Conservation (phyloP, 2,113 vertebrate species). For the Phalacrocorax pelagicus region DNA sequence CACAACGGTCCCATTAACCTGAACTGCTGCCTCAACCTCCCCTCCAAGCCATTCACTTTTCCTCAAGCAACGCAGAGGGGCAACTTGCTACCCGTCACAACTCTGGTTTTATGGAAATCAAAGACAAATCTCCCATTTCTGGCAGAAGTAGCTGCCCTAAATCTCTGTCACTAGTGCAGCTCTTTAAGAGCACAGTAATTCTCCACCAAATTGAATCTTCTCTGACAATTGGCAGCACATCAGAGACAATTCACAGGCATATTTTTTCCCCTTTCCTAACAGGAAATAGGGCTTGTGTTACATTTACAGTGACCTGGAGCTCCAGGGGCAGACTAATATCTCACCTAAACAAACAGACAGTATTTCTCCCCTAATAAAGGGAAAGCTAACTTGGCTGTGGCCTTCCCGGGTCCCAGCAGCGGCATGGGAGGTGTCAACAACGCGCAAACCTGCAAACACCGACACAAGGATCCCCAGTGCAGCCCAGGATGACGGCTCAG, state of each 20-base stretch:
- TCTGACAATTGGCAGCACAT: slow-evolving; percentile 70
- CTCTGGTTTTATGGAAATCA: not conserved
- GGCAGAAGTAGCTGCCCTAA: slow-evolving; percentile 45
- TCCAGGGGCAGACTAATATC: slow-evolving; percentile 65
- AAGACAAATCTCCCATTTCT: slow-evolving; percentile 40
- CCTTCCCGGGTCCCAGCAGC: not conserved
- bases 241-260: slow-evolving; percentile 62
- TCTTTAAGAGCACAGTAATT: slow-evolving; percentile 45
- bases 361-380: slow-evolving; percentile 52
- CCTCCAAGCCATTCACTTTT: not conserved
- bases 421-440: not conserved
- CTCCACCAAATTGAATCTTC: slow-evolving; percentile 66
- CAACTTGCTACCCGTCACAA: not conserved
- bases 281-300: slow-evolving; percentile 67
- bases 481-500: not conserved
- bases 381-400: slow-evolving; percentile 14
- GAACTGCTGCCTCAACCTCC: not conserved
- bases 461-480: not conserved
- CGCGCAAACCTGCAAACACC: not conserved
- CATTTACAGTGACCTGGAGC: slow-evolving; percentile 70
- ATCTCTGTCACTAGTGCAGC: slow-evolving; percentile 18
- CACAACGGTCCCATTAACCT: rapidly evolving
- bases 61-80: rapidly evolving
- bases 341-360: slow-evolving; percentile 72
- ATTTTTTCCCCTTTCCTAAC: slow-evolving; percentile 64